These are phyloP conservation scores for Temnothorax rugatulus DNA, from an alignment of 2,888 invertebrate species.

Conservation along the genomic window DNA sequence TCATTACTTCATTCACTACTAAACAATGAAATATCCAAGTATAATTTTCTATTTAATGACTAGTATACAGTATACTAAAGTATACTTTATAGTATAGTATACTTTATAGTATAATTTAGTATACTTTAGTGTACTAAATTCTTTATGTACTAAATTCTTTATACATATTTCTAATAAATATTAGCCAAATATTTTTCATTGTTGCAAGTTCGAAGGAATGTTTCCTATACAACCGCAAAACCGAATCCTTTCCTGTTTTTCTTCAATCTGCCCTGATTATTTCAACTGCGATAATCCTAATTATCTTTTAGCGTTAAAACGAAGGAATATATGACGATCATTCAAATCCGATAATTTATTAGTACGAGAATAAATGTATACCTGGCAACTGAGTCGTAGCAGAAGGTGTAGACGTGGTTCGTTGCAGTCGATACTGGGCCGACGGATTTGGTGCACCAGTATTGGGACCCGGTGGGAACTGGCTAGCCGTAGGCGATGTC, in stretches of 20 bases:
- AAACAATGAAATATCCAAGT: not conserved
- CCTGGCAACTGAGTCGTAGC: constrained; percentile 89
- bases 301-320: not conserved
- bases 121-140: too few species aligned
- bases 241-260: not conserved
- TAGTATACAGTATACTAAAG: not conserved
- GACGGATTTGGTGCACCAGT: constrained; percentile 84
- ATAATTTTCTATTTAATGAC: not conserved
- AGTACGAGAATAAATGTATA: constrained; percentile 77
- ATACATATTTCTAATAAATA: constrained; percentile 14
- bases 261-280: not conserved
- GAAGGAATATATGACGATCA: not conserved
- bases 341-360: not conserved
- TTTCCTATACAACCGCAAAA: not conserved
- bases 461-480: constrained; percentile 84
- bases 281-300: not conserved
- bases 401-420: constrained; percentile 88
- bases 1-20: not conserved
- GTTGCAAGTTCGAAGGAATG: not conserved
- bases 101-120: too few species aligned
- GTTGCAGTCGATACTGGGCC: constrained; percentile 88
- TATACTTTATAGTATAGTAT: too few species aligned
- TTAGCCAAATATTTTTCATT: constrained; percentile 1
- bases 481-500: constrained; percentile 87
- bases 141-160: not conserved